These are phyloP conservation scores for Asteroscopus sphinx DNA, from an alignment of 2,888 invertebrate genomes.

Conservation along the genomic window DNA sequence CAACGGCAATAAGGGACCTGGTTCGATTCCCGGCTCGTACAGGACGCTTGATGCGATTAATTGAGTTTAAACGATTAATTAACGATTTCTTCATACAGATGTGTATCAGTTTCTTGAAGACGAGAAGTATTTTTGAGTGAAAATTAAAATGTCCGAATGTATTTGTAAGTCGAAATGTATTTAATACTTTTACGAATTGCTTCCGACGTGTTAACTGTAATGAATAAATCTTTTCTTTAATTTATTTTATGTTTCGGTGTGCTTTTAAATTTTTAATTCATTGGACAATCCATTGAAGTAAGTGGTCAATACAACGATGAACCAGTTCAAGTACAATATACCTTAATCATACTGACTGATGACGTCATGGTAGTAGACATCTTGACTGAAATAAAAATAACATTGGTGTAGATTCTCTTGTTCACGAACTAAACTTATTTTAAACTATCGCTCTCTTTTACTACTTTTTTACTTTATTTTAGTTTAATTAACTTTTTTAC, in stretches of 20 bases:
- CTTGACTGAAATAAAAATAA: constrained; percentile 19
- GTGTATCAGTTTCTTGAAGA: constrained; percentile 54
- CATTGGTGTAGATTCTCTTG: too few relatives aligned
- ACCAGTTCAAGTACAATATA: constrained; percentile 7
- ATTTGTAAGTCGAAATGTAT: constrained; percentile 34
- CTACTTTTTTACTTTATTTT: too few relatives aligned
- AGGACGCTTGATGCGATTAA: constrained; percentile 70
- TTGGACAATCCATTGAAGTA: constrained; percentile 33
- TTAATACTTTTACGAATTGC: constrained; percentile 44
- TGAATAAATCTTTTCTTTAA: constrained; percentile 40
- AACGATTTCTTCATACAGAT: constrained; percentile 61
- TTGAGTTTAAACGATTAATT: constrained; percentile 74
- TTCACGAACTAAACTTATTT: too few relatives aligned
- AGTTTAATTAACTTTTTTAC: too few relatives aligned
- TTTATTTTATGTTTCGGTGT: constrained; percentile 32
- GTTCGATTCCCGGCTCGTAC: constrained; percentile 71
- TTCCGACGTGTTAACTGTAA: constrained; percentile 33
- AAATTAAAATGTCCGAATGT: constrained; percentile 44
- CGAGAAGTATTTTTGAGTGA: constrained; percentile 47
- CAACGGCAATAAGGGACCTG: constrained; percentile 56
- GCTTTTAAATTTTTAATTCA: constrained; percentile 43
- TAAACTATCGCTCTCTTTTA: too few relatives aligned
- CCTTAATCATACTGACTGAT: constrained; percentile 12
- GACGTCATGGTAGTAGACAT: constrained; percentile 31
- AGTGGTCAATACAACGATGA: constrained; percentile 34